Conservation (phyloP, 1,140 invertebrate species). For the Mactra quadrangularis region DNA sequence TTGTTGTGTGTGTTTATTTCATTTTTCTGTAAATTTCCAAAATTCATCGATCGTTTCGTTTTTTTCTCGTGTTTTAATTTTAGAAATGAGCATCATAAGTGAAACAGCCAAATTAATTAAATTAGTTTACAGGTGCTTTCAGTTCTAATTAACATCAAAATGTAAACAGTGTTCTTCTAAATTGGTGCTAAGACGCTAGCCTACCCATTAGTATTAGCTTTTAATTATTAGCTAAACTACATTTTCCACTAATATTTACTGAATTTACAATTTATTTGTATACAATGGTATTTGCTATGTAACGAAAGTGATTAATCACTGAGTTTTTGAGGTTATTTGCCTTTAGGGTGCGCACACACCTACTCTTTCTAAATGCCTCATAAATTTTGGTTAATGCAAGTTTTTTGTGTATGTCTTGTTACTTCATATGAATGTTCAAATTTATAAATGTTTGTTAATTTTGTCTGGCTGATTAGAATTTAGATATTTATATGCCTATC, state of each 20-base stretch:
- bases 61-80: neutral
- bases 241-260: neutral
- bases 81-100: neutral
- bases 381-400: neutral
- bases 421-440: neutral
- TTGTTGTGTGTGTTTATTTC: too few species aligned
- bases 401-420: neutral
- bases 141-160: neutral
- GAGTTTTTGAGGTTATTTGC: neutral
- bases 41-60: neutral
- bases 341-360: constrained; percentile 33
- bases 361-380: neutral
- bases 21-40: neutral
- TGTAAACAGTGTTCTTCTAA: neutral
- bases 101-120: neutral
- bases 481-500: neutral
- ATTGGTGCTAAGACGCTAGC: neutral
- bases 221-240: neutral
- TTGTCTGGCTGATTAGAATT: neutral
- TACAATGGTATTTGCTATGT: neutral
- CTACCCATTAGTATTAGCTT: neutral
- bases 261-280: neutral
- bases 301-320: constrained; percentile 22
- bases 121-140: too few species aligned
- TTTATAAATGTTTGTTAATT: neutral